Base-by-base conservation (phyloP, 2,797 vertebrate species). In the Cryptoblepharus egeriae region DNA sequence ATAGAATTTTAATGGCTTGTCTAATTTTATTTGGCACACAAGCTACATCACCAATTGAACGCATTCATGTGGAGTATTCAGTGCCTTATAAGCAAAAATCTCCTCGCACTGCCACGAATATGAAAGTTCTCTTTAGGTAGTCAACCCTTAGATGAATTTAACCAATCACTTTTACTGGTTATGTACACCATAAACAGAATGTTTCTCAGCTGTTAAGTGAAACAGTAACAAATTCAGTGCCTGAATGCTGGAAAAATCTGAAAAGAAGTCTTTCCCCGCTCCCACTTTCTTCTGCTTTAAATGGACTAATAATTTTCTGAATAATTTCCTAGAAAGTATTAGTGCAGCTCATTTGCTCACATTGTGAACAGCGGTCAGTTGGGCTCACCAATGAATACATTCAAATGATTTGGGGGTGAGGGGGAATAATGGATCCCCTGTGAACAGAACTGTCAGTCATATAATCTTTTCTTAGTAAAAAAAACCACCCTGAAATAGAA, bases 331-430 rank as follows among this genome's bases (percentile, higher is more conserved):
- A 79, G 63, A 58, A 55, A 75, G 64, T 57, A 73, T 86, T 79
- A 82, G 84, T 60, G 63, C 79, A 75, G 45, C 75, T 86, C 63
- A 55, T 68, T 85, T 81, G 84, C 52, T 77, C 61, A 57, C 67
- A 77, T 76, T 80, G 72, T 85, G 58, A 68, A 37, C 30, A 35
- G 42, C 37, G 20, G 65, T 28, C 72, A 75, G n/a, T 70, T 77
- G 73, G 75, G 52, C 75, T 81, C 79, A 72, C 32, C 30, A 52
- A 73, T 5, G 74, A 73, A 77, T 42, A 67, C 16, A 83, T 74
- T 83, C 69, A 64, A 72, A 65, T 81, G 55, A 68, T 30, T 26
- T 9, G 39, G 39, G 39, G 39, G 39, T 4, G 39, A 12, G 49
- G 8, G 37, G 32, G 28, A 85, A 85, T 69, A 85, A 85, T 77